A percentile compares a stretch with the other conserved stretches of the same genome.
Evolutionary conservation across 2,113 vertebrate species (phyloP).

Genomic region (Myotis davidii): DNA sequence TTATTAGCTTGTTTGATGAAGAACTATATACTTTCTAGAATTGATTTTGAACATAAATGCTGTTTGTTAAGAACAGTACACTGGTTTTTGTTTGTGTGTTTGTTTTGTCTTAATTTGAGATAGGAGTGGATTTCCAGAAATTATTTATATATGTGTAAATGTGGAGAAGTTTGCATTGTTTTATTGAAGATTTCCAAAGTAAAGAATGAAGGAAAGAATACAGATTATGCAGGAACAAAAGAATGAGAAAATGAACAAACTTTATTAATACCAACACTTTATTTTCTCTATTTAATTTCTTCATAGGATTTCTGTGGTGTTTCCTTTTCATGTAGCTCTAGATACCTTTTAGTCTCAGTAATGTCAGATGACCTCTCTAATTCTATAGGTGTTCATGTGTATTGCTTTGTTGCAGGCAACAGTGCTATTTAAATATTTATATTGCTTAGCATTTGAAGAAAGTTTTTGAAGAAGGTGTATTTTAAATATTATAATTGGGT

Average conservation of each 20-base stretch:
- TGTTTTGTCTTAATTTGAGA: slow-evolving; percentile 43
- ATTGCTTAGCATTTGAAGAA: slow-evolving; percentile 7
- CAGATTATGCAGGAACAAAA: background rate
- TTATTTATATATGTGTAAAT: slow-evolving; percentile 53
- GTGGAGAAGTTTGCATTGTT: slow-evolving; percentile 63
- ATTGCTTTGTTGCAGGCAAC: background rate
- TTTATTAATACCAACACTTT: background rate
- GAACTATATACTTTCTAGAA: background rate
- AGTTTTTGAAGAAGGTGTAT: background rate
- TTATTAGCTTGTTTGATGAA: background rate
- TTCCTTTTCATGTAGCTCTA: background rate
- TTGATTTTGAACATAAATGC: background rate
- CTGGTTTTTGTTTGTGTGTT: background rate
- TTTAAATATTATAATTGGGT: background rate
- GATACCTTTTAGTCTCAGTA: background rate
- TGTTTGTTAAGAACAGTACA: background rate
- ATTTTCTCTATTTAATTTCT: slow-evolving; percentile 2
- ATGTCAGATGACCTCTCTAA: background rate
- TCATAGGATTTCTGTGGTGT: background rate
- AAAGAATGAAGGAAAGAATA: background rate
- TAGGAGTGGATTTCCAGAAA: slow-evolving; percentile 41
- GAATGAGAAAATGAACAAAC: background rate
- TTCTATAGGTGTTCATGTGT: background rate
- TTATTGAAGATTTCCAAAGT: slow-evolving; percentile 72
- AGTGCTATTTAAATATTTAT: background rate